Evolutionary conservation across 2,888 invertebrate species (phyloP).

Genomic region (Sminthurinus aureus): DNA sequence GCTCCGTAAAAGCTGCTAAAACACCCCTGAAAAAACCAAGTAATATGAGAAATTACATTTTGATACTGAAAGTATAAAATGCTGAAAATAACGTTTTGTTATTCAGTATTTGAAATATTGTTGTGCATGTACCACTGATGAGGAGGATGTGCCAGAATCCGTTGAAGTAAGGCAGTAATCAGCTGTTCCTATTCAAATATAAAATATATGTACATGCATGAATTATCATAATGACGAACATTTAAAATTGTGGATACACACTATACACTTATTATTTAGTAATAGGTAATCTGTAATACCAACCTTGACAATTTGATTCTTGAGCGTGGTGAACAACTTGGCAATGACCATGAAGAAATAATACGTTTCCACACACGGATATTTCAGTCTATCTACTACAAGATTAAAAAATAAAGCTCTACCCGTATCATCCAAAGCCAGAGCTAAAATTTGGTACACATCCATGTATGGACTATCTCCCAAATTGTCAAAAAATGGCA

Average conservation of each 20-base stretch:
- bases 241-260: too few species aligned
- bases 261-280: not conserved
- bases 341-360: constrained; percentile 29
- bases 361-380: constrained; percentile 20
- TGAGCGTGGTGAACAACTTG: constrained; percentile 13
- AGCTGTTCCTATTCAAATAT: constrained; percentile 4
- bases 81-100: too few species aligned
- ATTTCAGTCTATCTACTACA: constrained; percentile 8
- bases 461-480: constrained; percentile 29
- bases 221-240: not conserved
- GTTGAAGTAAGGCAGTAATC: not conserved
- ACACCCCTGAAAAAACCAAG: constrained; percentile 16
- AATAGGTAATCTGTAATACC: not conserved
- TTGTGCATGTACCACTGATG: constrained; percentile 6
- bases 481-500: constrained; percentile 23
- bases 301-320: constrained; percentile 29
- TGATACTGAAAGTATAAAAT: not conserved
- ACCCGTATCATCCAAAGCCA: constrained; percentile 24
- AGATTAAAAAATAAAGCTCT: constrained; percentile 24
- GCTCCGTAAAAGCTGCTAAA: constrained; percentile 18
- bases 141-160: constrained; percentile 13
- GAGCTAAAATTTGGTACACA: constrained; percentile 19
- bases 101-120: too few species aligned
- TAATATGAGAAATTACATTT: not conserved
- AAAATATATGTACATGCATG: not conserved